Base-by-base conservation (phyloP, 1,140 invertebrate genomes). In the Palaemon carinicauda region DNA sequence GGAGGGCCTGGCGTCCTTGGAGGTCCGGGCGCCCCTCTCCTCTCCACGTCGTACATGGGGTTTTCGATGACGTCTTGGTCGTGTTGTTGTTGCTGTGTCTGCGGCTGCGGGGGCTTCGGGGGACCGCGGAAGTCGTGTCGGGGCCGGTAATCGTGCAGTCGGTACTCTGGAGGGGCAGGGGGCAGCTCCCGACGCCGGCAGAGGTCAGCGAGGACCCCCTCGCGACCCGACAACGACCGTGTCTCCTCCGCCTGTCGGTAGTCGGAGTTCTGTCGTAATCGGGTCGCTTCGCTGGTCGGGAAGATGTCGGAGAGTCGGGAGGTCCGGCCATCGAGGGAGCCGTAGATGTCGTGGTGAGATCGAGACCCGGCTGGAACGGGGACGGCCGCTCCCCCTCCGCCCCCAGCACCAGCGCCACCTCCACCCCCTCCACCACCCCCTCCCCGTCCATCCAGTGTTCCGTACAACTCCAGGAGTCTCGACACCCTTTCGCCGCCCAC, bases 61-160 rank as follows among this genome's bases (percentile, higher is more conserved):
- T 89, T 89, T 82, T 89, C 88, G 65, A 89, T 89, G 65, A 89
- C 88, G 85, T 89, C 88, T 65, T 89, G 88, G 80, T 89, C 88
- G 81, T 87, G 87, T 56, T 56, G 80, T 33, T 69, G 79, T 54
- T 82, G 86, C 31, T 51, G 50, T 17, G 77, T 31, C 54, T 71
- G 82, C 21, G 84, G 41, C 41, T 41, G 41, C 41, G 41, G 41
- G 41, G 41, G 85, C 81, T 88, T 88, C 17, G 79, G 82, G 27
- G 81, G 80, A 15, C 86, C 82, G 33, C 88, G 74, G 81, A 89
- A 89, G 85, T 89, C 88, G 77, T 89, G 88, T 60, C 88, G 56
- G 19, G 83, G 88, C 27, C 88, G 88, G 85, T 89, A 89, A 27
- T 89, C 88, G 80, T 88, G 88, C 29, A 89, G 88, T 31, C 88